Percentiles rank a stretch among this genome's conserved stretches.
phyloP scores from a whole-genome alignment of 2,113 vertebrate genomes.

The Limanda limanda region DNA sequence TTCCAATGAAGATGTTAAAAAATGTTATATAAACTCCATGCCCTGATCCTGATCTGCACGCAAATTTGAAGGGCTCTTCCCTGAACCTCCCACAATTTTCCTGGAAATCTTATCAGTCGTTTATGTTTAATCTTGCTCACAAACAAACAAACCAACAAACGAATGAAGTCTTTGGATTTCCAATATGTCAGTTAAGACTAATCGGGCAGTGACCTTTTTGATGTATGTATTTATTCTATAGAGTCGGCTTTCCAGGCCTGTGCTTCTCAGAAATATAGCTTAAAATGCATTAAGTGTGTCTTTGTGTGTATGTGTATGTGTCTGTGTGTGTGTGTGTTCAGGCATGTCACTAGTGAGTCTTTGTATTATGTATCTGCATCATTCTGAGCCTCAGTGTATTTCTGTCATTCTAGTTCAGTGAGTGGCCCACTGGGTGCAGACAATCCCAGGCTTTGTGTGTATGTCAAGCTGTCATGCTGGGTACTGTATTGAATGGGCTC shows the following conservation, averaged over 20 bases:
- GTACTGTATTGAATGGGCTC: conserved; percentile 81
- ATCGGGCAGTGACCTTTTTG: conserved; percentile 8
- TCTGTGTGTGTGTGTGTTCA: conserved; percentile 6
- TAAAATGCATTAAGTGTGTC: neutral
- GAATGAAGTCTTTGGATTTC: neutral
- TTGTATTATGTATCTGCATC: conserved; percentile 56
- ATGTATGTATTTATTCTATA: neutral
- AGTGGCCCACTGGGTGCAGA: conserved; percentile 67
- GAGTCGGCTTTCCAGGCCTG: neutral
- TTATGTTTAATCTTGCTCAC: too few species aligned
- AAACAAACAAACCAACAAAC: too few species aligned
- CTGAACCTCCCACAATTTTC: too few species aligned
- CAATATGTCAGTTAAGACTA: neutral
- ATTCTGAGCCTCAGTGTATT: conserved; percentile 52
- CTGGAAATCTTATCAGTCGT: too few species aligned
- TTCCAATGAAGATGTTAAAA: too few species aligned
- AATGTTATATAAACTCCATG: too few species aligned
- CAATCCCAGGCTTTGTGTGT: conserved; percentile 76
- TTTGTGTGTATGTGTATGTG: neutral
- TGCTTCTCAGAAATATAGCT: conserved; percentile 19
- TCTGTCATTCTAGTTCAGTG: conserved; percentile 64
- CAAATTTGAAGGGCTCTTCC: too few species aligned
- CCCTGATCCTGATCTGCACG: too few species aligned
- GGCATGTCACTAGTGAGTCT: conserved; percentile 14
- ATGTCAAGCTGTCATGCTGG: conserved; percentile 70